A percentile compares a stretch with the other conserved stretches of the same genome.
Evolutionary conservation across 2,797 vertebrate genomes (phyloP).

Genomic region (Xenops minutus): DNA sequence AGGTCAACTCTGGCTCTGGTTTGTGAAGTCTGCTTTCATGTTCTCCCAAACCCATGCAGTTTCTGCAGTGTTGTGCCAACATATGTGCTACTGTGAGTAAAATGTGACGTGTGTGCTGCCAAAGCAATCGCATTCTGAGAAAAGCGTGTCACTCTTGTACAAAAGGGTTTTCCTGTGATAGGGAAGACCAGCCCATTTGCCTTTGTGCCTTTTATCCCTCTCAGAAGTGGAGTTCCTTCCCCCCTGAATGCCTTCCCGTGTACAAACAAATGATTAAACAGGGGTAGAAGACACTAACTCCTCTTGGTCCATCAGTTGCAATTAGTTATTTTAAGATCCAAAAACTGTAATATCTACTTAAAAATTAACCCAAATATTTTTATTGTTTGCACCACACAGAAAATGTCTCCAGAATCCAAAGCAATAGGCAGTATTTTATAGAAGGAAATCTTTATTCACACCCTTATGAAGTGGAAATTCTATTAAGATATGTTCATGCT

Average conservation of each 20-base stretch:
- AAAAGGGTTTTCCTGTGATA: slow-evolving; percentile 11
- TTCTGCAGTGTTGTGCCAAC: neutral
- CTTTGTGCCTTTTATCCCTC: neutral
- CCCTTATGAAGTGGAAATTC: neutral
- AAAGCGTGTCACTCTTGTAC: rapidly evolving
- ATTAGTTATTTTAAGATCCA: neutral
- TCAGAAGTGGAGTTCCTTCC: neutral
- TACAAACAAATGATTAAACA: neutral
- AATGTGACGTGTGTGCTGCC: rapidly evolving
- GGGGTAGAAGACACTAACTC: neutral
- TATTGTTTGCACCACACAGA: neutral
- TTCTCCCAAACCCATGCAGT: neutral
- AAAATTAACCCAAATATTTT: neutral
- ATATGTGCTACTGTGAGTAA: neutral
- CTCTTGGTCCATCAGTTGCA: neutral
- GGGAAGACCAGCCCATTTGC: neutral
- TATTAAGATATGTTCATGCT: neutral
- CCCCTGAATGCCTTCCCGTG: neutral
- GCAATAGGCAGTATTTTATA: neutral
- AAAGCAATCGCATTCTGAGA: rapidly evolving
- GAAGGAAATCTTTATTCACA: neutral
- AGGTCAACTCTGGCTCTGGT: neutral
- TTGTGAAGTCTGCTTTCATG: neutral
- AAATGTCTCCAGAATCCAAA: neutral
- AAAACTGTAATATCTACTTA: neutral